These are phyloP conservation scores for Nautilus pompilius DNA, from an alignment of 1,140 invertebrate genomes.

Conservation along the genomic window DNA sequence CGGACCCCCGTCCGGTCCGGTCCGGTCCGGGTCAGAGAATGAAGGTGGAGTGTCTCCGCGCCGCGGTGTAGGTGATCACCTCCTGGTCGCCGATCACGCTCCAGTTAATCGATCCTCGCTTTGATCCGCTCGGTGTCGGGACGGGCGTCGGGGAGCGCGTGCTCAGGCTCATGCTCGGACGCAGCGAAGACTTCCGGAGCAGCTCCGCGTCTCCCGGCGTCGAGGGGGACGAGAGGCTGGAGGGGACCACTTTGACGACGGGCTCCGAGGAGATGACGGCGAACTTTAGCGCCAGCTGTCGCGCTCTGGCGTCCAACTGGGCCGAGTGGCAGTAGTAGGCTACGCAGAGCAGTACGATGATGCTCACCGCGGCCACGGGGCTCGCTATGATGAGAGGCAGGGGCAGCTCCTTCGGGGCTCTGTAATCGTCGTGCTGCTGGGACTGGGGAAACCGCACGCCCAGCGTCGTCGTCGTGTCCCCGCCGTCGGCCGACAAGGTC, in stretches of 20 bases:
- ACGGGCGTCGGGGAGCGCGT: not conserved
- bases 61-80: constrained; percentile 18
- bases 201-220: constrained; percentile 5
- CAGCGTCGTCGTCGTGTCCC: not conserved
- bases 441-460: not conserved
- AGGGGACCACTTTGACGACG: constrained; percentile 9
- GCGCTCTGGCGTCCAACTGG: constrained; percentile 19
- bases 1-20: too few species aligned
- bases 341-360: constrained; percentile 23
- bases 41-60: constrained; percentile 33
- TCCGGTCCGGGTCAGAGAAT: constrained; percentile 23
- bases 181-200: not conserved
- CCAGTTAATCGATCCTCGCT: constrained; percentile 17
- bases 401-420: constrained; percentile 12
- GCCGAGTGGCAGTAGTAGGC: constrained; percentile 25
- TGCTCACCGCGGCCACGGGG: constrained; percentile 20
- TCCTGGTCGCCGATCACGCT: constrained; percentile 25
- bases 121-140: not conserved
- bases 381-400: constrained; percentile 22
- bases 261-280: constrained; percentile 6
- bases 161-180: not conserved
- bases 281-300: constrained; percentile 19
- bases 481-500: not conserved
- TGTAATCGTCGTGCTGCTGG: not conserved
- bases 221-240: constrained; percentile 6